Evolutionary conservation across 2,797 vertebrate genomes (phyloP).

Genomic region (Urophycis tenuis): DNA sequence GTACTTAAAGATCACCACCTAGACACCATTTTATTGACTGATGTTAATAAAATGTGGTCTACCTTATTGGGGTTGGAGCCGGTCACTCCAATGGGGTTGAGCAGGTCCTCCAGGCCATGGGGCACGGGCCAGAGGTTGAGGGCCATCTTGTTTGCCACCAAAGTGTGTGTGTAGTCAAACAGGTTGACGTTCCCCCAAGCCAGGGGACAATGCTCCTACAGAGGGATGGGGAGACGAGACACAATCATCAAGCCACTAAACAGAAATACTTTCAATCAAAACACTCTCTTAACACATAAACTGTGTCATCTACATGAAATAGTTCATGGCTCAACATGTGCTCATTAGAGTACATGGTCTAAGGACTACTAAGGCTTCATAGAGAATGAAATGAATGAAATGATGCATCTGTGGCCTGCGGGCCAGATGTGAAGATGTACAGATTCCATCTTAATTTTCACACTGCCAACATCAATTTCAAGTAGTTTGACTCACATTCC

Average conservation of each 20-base stretch:
- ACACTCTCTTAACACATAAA: not conserved
- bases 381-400: too few species aligned
- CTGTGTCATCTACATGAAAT: not conserved
- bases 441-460: not conserved
- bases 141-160: constrained; percentile 96
- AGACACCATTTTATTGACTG: not conserved
- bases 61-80: constrained; percentile 98
- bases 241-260: not conserved
- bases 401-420: not conserved
- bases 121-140: constrained; percentile 97
- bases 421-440: not conserved
- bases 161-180: constrained; percentile 94
- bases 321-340: not conserved
- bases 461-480: not conserved
- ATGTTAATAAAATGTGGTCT: too few species aligned
- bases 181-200: constrained; percentile 97
- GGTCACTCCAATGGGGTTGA: constrained; percentile 94
- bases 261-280: not conserved
- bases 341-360: too few species aligned
- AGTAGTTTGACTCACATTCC: not conserved
- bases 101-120: constrained; percentile 92
- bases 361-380: too few species aligned
- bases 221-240: not conserved
- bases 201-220: constrained; percentile 92
- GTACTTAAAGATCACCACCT: not conserved